A percentile compares a stretch with the other conserved stretches of the same genome.
These are phyloP conservation scores for Amyelois transitella DNA, from an alignment of 1,140 invertebrate species.

Conservation along the genomic window DNA sequence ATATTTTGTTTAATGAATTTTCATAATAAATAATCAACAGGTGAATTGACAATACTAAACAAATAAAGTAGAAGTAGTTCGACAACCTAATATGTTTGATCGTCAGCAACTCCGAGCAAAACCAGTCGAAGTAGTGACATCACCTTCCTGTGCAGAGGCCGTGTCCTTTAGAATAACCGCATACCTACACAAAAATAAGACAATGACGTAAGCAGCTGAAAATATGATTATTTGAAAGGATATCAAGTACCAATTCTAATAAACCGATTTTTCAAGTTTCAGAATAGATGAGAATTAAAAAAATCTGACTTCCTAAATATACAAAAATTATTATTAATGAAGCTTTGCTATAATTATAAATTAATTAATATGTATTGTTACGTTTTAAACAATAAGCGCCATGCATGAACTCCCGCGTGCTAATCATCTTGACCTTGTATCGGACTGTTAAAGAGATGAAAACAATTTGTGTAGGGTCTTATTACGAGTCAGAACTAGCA, in stretches of 20 bases:
- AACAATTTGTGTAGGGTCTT: neutral
- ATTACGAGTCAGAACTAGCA: neutral
- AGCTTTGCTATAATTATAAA: neutral
- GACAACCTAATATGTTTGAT: conserved; percentile 25
- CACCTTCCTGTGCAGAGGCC: conserved; percentile 62
- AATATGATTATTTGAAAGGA: too few species aligned
- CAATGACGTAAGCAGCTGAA: neutral
- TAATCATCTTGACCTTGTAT: conserved; percentile 18
- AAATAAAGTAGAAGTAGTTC: conserved; percentile 1
- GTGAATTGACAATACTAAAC: neutral
- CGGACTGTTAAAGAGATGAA: neutral
- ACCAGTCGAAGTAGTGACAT: conserved; percentile 71
- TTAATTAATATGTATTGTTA: conserved; percentile 11
- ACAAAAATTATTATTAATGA: neutral
- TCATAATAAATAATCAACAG: neutral
- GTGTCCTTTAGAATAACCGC: conserved; percentile 44
- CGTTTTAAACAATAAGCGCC: conserved; percentile 19
- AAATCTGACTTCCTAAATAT: too few species aligned
- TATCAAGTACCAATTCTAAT: too few species aligned
- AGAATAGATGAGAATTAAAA: neutral
- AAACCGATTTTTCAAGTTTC: too few species aligned
- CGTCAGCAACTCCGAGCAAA: conserved; percentile 51
- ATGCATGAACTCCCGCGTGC: neutral
- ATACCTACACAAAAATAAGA: conserved; percentile 1
- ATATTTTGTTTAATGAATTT: neutral